Base-by-base conservation (phyloP, 2,888 invertebrate species). In the Tholera decimalis region DNA sequence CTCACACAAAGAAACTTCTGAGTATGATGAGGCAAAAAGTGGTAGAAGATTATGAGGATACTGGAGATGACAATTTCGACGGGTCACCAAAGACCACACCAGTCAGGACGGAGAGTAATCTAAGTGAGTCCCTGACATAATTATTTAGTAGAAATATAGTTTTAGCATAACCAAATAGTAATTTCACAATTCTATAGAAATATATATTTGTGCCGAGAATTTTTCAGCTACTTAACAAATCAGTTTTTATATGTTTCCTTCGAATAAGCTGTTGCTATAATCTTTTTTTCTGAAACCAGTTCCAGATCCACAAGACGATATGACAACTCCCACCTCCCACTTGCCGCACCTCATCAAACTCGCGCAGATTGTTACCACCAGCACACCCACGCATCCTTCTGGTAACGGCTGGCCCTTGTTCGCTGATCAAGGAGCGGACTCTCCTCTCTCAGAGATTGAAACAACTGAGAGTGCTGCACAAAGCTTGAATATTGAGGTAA, bases 391-490 rank as follows among this genome's bases (percentile, higher is more conserved):
- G 0, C 91, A 94, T 51, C 87, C 93, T 1, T 82, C 85, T 0
- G 69, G 70, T 7, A 90, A 86, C 1, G 90, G 88, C 0, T 95
- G 95, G 95, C 84, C 91, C 0, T 67, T 94, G 41, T 95, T 95
- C 63, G 87, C 92, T 3, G 92, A 89, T 24, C 91, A 91, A 47
- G 91, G 90, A 15, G 89, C 90, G 30, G 94, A 95, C 41, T 95
- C 95, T 1, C 95, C 95, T 0, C 87, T 95, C 1, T 95, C 95
- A 13, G 95, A 95, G 77, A 95, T 95, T 56, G 95, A 95, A 78
- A 93, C 89, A 18, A 85, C 89, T 13, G 92, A 90, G 33, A 94
- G 92, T 82, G 91, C 94, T 18, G 90, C 89, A 9, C 91, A 92
- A 55, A 91, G 87, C 66, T 86, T 85, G 9, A 86, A 86, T 50